Percentiles rank a stretch among this genome's conserved stretches.
phyloP scores from a whole-genome alignment of 1,140 invertebrate genomes.

The Drosophila leontia region DNA sequence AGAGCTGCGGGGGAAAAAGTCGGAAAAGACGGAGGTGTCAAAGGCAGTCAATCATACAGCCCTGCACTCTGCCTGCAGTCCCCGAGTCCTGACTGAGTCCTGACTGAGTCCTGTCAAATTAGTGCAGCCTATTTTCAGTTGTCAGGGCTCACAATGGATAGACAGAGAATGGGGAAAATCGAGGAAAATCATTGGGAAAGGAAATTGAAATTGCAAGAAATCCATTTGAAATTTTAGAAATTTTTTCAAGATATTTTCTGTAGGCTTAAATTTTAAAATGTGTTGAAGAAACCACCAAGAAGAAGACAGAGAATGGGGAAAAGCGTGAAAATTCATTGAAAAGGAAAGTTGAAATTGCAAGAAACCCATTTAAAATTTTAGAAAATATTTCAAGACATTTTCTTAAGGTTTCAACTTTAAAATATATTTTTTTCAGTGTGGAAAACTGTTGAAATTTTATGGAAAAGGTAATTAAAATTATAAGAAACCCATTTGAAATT shows the following conservation, averaged over 20 bases:
- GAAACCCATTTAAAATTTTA: too few relatives aligned
- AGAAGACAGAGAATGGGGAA: too few relatives aligned
- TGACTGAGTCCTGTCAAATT: slow-evolving; percentile 52
- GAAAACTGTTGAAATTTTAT: not conserved
- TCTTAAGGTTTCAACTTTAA: too few relatives aligned
- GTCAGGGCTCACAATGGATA: slow-evolving; percentile 2
- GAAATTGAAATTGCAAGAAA: not conserved
- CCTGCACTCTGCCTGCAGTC: slow-evolving; percentile 27
- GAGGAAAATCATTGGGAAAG: not conserved
- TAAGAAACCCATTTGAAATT: not conserved
- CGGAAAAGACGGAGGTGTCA: slow-evolving; percentile 21
- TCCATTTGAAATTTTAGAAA: not conserved
- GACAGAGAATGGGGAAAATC: not conserved
- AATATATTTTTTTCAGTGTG: too few relatives aligned
- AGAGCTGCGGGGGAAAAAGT: not conserved
- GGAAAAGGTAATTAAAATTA: not conserved
- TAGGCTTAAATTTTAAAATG: not conserved
- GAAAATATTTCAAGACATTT: too few relatives aligned
- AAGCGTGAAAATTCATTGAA: too few relatives aligned
- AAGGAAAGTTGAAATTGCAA: too few relatives aligned
- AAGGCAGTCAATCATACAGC: slow-evolving; percentile 36
- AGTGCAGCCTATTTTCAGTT: slow-evolving; percentile 44
- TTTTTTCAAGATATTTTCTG: not conserved
- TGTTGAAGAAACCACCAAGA: not conserved
- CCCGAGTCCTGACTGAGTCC: not conserved